A percentile compares a stretch with the other conserved stretches of the same genome.
phyloP scores from a whole-genome alignment of 1,140 invertebrate species.

The Heliothis subflexa region DNA sequence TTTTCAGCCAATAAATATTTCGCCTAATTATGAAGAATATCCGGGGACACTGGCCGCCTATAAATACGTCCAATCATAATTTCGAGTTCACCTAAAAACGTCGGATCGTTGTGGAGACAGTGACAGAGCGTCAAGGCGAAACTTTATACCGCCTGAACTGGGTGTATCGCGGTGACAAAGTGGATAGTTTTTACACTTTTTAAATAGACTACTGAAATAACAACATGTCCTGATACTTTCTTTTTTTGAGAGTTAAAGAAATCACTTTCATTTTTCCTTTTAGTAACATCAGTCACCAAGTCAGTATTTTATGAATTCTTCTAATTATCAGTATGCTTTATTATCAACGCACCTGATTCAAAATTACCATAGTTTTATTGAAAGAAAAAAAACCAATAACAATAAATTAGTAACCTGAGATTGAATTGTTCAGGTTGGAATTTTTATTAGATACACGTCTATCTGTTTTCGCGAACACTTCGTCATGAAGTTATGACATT shows the following conservation, averaged over 20 bases:
- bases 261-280: conserved; percentile 1
- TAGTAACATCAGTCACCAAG: background rate
- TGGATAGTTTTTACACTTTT: conserved; percentile 22
- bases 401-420: conserved; percentile 26
- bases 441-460: conserved; percentile 11
- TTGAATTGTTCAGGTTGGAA: background rate
- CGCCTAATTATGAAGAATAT: conserved; percentile 45
- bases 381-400: background rate
- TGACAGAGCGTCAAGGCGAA: conserved; percentile 12
- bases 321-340: background rate
- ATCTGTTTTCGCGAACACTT: conserved; percentile 8
- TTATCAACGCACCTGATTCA: conserved; percentile 11
- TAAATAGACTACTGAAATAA: conserved; percentile 18
- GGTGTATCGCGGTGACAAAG: conserved; percentile 19
- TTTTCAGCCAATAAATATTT: conserved; percentile 45
- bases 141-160: conserved; percentile 14
- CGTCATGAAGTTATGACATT: conserved; percentile 21
- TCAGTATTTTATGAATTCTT: background rate
- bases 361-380: conserved; percentile 22
- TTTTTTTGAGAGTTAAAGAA: background rate
- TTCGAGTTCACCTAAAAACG: conserved; percentile 54
- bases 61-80: conserved; percentile 51
- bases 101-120: conserved; percentile 37
- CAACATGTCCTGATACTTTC: conserved; percentile 9
- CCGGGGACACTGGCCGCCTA: conserved; percentile 17